Conservation (phyloP, 1,140 invertebrate genomes). For the Phymastichus coffea region DNA sequence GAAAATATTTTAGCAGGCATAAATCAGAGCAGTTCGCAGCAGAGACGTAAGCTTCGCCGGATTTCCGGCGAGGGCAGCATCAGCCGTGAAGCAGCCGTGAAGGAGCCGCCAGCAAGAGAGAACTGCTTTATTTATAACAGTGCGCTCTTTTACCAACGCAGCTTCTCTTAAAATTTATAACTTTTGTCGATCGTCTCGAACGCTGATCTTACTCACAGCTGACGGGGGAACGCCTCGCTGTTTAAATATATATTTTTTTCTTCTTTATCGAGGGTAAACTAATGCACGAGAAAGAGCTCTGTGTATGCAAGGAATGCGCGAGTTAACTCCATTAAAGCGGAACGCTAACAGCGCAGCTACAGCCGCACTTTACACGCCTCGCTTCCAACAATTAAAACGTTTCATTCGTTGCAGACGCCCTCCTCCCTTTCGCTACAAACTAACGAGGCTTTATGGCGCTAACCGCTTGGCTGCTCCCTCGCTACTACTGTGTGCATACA, state of each 20-base stretch:
- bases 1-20: too few species aligned
- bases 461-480: too few species aligned
- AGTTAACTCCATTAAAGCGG: constrained; percentile 8
- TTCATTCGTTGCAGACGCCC: constrained; percentile 18
- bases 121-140: constrained; percentile 20
- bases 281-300: too few species aligned
- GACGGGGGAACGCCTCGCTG: too few species aligned
- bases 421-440: neutral
- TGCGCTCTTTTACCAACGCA: neutral
- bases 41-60: constrained; percentile 28
- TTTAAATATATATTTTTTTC: too few species aligned
- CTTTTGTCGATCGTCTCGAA: too few species aligned
- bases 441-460: constrained; percentile 5
- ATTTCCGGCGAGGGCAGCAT: constrained; percentile 34
- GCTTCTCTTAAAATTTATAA: too few species aligned
- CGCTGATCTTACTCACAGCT: too few species aligned
- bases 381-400: constrained; percentile 9
- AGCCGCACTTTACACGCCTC: neutral
- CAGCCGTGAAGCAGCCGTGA: neutral
- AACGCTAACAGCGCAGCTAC: neutral
- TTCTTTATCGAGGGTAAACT: too few species aligned
- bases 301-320: neutral
- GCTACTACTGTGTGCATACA: too few species aligned
- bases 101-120: too few species aligned
- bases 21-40: constrained; percentile 12